Base-by-base conservation (phyloP, 2,888 invertebrate genomes). In the Ecliptopera silaceata region DNA sequence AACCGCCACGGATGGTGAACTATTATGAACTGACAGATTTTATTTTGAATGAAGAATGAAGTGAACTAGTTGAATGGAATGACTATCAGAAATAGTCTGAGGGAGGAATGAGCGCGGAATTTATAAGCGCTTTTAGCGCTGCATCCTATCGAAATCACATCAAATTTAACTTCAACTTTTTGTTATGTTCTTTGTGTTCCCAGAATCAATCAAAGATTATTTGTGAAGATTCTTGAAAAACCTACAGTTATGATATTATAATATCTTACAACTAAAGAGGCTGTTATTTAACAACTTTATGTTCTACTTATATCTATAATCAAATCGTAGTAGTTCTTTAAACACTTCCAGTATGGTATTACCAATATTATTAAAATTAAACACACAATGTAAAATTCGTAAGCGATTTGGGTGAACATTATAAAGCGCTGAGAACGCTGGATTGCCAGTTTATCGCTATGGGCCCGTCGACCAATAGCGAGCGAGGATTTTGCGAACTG, bases 41-140 rank as follows among this genome's bases (percentile, higher is more conserved):
- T 68, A 66, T 72, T 39, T 80, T 83, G 83, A 82, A 84, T 81
- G 82, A 70, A 81, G 72, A 38, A 39, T 22, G 31, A 36, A 45
- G 38, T 39, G 36, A 17, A 38, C 44, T 41, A 70, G 38, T 42
- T 80, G 81, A 86, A 86, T 85, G 86, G 81, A 86, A 86, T 85
- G 86, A 84, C 75, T 82, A 80, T 84, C 85, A 83, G 79, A 84
- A 85, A 87, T 86, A 85, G 85, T 77, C 72, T 75, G 79, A 79
- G 87, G 86, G 85, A 77, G 81, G 86, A 76, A 77, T 76, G 59
- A 64, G 42, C 29, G 41, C 29, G 48, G 56, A 57, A 52, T 44
- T 44, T 45, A 15, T 47, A 46, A 80, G 71, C 62, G 65, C 54
- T 64, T 61, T 20, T 57, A 79, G 74, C 83, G 84, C 82, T 82